Conservation (phyloP, 2,888 invertebrate species). For the Cactoblastis cactorum region DNA sequence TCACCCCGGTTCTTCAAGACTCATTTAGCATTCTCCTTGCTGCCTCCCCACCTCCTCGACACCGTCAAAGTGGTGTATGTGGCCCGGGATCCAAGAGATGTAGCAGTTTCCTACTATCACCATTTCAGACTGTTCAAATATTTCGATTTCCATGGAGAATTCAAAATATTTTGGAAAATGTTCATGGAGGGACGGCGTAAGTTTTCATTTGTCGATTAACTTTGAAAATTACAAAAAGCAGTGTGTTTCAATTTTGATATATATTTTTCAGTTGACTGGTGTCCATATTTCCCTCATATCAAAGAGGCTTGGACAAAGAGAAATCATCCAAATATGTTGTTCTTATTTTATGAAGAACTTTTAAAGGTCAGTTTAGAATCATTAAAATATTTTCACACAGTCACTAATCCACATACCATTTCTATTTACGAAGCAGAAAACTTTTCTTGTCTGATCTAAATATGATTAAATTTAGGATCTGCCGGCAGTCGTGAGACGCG, state of each 20-base stretch:
- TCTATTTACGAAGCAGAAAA: too few relatives aligned
- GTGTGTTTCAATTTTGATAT: neutral
- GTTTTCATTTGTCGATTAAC: neutral
- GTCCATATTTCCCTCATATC: conserved; percentile 86
- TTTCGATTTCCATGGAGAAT: conserved; percentile 43
- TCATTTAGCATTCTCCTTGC: neutral
- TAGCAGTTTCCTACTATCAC: conserved; percentile 86
- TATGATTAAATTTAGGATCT: conserved; percentile 27
- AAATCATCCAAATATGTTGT: conserved; percentile 82
- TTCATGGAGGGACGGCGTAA: conserved; percentile 38
- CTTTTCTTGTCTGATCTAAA: too few relatives aligned
- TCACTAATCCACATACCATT: too few relatives aligned
- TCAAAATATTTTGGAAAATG: conserved; percentile 49
- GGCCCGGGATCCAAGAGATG: conserved; percentile 87
- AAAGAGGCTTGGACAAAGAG: conserved; percentile 84
- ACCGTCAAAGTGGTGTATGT: conserved; percentile 79
- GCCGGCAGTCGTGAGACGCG: conserved; percentile 52
- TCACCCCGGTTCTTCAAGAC: conserved; percentile 67
- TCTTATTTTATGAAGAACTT: conserved; percentile 89
- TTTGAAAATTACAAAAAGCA: conserved; percentile 30
- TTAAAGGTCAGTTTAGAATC: conserved; percentile 46
- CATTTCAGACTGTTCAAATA: conserved; percentile 60
- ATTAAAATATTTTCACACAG: too few relatives aligned
- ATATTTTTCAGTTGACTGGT: conserved; percentile 77
- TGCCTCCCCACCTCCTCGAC: conserved; percentile 16